Evolutionary conservation across 2,797 vertebrate genomes (phyloP).

Genomic region (Enteromius mattozi): DNA sequence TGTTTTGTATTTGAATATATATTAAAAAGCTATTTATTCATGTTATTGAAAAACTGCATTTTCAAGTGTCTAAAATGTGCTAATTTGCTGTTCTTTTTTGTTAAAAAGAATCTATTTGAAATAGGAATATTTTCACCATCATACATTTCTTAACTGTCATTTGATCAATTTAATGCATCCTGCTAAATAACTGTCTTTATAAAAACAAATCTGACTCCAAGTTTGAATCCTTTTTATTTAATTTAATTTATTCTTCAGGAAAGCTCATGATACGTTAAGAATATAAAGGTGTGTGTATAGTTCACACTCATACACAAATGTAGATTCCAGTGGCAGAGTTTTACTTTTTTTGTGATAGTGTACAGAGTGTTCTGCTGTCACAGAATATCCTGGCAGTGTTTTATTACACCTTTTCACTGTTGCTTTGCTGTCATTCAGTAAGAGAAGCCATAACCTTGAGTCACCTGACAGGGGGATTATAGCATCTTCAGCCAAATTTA

Average conservation of each 20-base stretch:
- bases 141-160: too few relatives aligned
- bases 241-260: not conserved
- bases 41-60: not conserved
- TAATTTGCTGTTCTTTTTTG: not conserved
- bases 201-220: too few relatives aligned
- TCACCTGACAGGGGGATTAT: constrained; percentile 49
- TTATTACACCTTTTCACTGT: constrained; percentile 11
- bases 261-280: not conserved
- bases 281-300: not conserved
- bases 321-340: not conserved
- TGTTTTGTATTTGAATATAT: not conserved
- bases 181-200: too few relatives aligned
- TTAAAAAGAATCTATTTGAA: too few relatives aligned
- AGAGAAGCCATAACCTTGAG: constrained; percentile 16
- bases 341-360: not conserved
- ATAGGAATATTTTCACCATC: too few relatives aligned
- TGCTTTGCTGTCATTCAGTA: not conserved
- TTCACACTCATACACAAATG: too few relatives aligned
- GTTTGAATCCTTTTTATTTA: not conserved
- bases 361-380: not conserved
- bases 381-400: not conserved
- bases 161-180: too few relatives aligned
- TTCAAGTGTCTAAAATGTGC: too few relatives aligned
- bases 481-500: not conserved
- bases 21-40: not conserved